phyloP scores from a whole-genome alignment of 2,113 vertebrate species.

The Fulica atra region DNA sequence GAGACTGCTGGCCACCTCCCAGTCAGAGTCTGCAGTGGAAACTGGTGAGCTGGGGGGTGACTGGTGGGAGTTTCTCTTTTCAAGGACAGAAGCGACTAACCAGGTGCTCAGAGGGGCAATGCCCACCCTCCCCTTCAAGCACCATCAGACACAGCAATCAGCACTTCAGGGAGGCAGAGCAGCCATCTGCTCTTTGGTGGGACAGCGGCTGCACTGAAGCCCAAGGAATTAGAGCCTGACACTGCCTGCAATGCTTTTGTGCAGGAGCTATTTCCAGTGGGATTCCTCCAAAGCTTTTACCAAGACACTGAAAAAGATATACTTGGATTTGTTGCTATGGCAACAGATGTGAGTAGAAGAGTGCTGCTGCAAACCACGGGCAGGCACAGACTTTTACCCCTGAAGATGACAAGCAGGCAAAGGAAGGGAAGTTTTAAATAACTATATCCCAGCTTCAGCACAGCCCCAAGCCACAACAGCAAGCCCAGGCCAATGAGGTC shows the following conservation, averaged over 20 bases:
- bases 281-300: conserved; percentile 20
- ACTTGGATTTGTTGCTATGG: conserved; percentile 35
- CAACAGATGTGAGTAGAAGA: conserved; percentile 7
- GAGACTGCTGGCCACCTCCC: not conserved
- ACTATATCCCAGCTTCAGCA: not conserved
- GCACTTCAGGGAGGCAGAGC: conserved; percentile 21
- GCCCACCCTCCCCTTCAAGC: not conserved
- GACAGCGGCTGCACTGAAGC: not conserved
- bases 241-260: not conserved
- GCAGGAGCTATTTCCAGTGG: not conserved
- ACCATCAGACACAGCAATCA: not conserved
- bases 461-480: not conserved
- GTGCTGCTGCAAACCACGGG: not conserved
- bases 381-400: not conserved
- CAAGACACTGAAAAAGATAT: not conserved
- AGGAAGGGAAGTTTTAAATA: not conserved
- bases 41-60: not conserved
- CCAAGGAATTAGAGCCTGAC: not conserved
- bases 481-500: not conserved
- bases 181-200: conserved; percentile 9
- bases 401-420: not conserved
- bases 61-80: not conserved
- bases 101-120: not conserved
- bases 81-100: not conserved
- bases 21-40: not conserved